Percentiles rank a stretch among this genome's conserved stretches.
These are phyloP conservation scores for Hofmannophila pseudospretella DNA, from an alignment of 2,888 invertebrate genomes.

Conservation along the genomic window DNA sequence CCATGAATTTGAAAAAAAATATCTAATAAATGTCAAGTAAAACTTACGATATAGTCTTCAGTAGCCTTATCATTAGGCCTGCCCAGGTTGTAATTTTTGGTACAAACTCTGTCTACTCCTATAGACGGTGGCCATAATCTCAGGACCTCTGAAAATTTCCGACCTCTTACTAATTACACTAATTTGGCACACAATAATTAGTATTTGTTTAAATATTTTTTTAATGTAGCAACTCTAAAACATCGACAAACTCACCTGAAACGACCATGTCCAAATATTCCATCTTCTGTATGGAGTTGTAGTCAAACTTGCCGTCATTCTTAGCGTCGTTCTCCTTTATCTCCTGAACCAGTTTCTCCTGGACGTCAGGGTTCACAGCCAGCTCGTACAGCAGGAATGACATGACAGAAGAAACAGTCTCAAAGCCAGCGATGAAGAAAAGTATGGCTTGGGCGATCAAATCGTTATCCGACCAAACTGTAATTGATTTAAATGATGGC, in stretches of 20 bases:
- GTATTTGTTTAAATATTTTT: not conserved
- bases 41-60: slow-evolving; percentile 26
- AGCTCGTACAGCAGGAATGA: slow-evolving; percentile 76
- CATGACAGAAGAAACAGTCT: slow-evolving; percentile 62
- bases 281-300: slow-evolving; percentile 72
- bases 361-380: slow-evolving; percentile 76
- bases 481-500: not conserved
- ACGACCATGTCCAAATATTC: slow-evolving; percentile 80
- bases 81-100: slow-evolving; percentile 57
- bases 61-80: slow-evolving; percentile 21
- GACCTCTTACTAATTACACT: no score
- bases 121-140: slow-evolving; percentile 54
- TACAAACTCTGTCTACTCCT: slow-evolving; percentile 55
- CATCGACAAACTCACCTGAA: slow-evolving; percentile 46
- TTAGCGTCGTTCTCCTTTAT: slow-evolving; percentile 61
- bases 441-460: slow-evolving; percentile 66
- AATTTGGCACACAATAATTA: not conserved
- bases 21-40: no score
- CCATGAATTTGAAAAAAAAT: no score
- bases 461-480: slow-evolving; percentile 57
- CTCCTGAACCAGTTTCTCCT: slow-evolving; percentile 72
- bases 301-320: slow-evolving; percentile 59
- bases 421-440: slow-evolving; percentile 78
- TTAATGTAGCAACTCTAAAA: not conserved
- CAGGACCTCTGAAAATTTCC: slow-evolving; percentile 38